Percentiles rank a stretch among this genome's conserved stretches.
These are phyloP conservation scores for Pogonocherus hispidulus DNA, from an alignment of 2,888 invertebrate species.

Conservation along the genomic window DNA sequence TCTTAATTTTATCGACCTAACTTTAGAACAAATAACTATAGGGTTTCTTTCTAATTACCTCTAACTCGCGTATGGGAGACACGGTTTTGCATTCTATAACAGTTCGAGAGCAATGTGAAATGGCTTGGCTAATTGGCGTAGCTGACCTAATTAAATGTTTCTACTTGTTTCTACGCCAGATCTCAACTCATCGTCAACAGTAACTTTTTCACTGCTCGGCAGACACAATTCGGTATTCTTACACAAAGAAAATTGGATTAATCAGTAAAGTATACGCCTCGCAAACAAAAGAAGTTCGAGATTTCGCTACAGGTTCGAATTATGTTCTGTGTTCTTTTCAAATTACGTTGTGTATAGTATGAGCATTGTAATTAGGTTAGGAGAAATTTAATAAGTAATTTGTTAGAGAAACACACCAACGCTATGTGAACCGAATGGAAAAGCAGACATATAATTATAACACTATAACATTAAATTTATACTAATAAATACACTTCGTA, in stretches of 20 bases:
- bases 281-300: background rate
- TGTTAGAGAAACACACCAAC: too few species aligned
- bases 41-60: constrained; percentile 11
- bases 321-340: too few species aligned
- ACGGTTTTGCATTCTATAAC: constrained; percentile 40
- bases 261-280: background rate
- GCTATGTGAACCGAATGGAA: too few species aligned
- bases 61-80: background rate
- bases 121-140: constrained; percentile 55
- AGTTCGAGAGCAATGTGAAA: constrained; percentile 55
- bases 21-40: constrained; percentile 2
- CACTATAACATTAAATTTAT: too few species aligned
- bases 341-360: too few species aligned
- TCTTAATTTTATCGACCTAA: background rate
- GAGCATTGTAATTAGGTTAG: too few species aligned
- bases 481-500: too few species aligned
- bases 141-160: constrained; percentile 54
- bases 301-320: background rate
- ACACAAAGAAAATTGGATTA: background rate
- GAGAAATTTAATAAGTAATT: too few species aligned
- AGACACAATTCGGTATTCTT: constrained; percentile 7
- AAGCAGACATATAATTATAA: too few species aligned
- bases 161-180: constrained; percentile 36
- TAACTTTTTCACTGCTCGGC: constrained; percentile 17
- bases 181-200: constrained; percentile 17